These are phyloP conservation scores for Cyprinella venusta DNA, from an alignment of 2,797 vertebrate species.

Conservation along the genomic window DNA sequence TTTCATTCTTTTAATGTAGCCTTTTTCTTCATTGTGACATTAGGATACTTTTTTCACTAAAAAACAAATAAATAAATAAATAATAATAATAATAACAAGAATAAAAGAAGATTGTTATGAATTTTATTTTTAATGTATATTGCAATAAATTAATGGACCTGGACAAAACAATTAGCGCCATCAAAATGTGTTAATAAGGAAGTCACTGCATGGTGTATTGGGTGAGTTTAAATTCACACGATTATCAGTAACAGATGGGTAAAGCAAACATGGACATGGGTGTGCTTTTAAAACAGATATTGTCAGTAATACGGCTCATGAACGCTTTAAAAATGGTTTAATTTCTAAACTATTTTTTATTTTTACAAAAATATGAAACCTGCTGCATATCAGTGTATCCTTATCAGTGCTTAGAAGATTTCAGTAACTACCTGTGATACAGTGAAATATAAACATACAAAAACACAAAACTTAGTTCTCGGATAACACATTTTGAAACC, in stretches of 20 bases:
- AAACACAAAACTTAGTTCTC: slow-evolving; percentile 15
- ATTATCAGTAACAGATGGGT: neutral
- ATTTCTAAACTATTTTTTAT: neutral
- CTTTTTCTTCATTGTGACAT: neutral
- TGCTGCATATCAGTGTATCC: slow-evolving; percentile 27
- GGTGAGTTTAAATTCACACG: neutral
- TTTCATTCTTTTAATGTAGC: no score
- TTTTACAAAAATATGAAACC: slow-evolving; percentile 9
- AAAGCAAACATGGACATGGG: neutral
- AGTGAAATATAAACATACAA: slow-evolving; percentile 44
- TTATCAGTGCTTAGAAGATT: slow-evolving; percentile 25
- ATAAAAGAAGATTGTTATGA: neutral
- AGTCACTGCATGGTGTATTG: neutral
- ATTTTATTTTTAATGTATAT: neutral
- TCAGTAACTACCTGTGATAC: slow-evolving; percentile 11
- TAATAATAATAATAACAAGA: neutral
- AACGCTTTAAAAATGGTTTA: neutral
- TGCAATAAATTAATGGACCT: slow-evolving; percentile 11
- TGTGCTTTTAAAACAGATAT: neutral
- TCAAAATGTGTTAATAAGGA: neutral
- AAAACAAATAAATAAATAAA: no score
- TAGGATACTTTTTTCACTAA: neutral
- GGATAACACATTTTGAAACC: slow-evolving; percentile 19
- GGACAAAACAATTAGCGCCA: neutral
- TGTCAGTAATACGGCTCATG: neutral